Evolutionary conservation across 2,797 vertebrate genomes (phyloP), one percentile per base, ranked within the genome.

Genomic region (Phrynocephalus vlangalii): DNA sequence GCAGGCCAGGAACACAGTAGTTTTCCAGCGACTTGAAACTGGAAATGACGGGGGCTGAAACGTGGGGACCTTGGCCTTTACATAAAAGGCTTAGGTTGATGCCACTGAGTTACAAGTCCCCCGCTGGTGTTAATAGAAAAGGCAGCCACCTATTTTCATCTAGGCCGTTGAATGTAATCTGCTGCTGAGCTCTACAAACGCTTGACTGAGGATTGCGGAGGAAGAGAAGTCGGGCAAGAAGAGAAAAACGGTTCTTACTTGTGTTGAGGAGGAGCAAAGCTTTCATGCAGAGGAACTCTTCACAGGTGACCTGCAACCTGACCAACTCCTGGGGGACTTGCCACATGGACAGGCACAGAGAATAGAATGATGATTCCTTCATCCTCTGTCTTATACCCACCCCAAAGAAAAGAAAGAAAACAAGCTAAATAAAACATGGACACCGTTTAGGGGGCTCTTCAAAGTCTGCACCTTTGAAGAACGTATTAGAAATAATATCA

Each of bases 261-360:
- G 98, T 99, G 94, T 98, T 99, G 85, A 99, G 98, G 66, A 99
- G 97, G 76, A 99, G 96, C 90, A 99, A 95, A 79, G 98, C 98
- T 96, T 99, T 99, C 99, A 99, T 99, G 94, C 99, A 99, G 15
- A 99, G 98, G 91, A 98, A 99, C 92, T 99, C 99, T 93, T 99
- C 98, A 0, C 97, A 98, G 92, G 96, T 98, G 78, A 99, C 97
- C 95, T 99, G 98, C 79, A 99, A 97, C 91, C 98, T 98, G 56
- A 98, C 95, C 93, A 99, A 99, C 96, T 99, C 99, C 94, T 99
- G 98, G 26, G 99, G 98, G 91, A 99, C 98, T 73, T 98, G 97
- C 97, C 98, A 98, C 97, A 99, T 99, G 8, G 98, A 98, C 77
- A 98, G 94, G 94, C 99, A 99, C 90, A 99, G 95, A 52, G 99